Conservation (phyloP, 2,113 vertebrate genomes). For the Melanerpes formicivorus region DNA sequence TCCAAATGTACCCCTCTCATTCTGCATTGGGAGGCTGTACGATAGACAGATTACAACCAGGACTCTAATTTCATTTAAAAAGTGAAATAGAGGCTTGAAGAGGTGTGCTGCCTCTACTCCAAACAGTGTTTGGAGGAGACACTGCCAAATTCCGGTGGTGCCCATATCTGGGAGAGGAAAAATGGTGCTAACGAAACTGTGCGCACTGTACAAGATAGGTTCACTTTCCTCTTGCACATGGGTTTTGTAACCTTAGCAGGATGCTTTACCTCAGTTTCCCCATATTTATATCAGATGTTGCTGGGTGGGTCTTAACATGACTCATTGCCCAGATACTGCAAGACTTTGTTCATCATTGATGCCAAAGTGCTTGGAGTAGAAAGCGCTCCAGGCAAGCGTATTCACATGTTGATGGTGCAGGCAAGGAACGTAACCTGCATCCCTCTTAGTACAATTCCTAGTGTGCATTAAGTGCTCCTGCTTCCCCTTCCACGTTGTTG, state of each 20-base stretch:
- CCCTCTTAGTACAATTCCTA: not conserved
- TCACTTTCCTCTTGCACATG: not conserved
- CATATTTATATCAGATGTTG: not conserved
- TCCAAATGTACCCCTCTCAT: not conserved
- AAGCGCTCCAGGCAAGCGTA: not conserved
- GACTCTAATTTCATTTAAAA: not conserved
- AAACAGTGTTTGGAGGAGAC: not conserved
- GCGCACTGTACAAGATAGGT: not conserved
- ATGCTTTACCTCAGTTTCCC: not conserved
- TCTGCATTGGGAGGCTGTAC: not conserved
- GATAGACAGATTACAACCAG: not conserved
- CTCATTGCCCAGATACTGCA: not conserved
- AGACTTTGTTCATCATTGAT: not conserved
- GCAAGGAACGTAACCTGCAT: not conserved
- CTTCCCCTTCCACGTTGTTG: not conserved
- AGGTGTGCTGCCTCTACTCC: not conserved
- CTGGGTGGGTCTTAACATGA: not conserved
- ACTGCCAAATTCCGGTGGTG: not conserved
- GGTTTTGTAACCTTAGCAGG: not conserved
- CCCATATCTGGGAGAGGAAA: not conserved
- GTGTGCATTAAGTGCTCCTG: not conserved
- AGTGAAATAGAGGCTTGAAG: not conserved
- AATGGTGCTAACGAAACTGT: not conserved
- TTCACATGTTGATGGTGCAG: not conserved
- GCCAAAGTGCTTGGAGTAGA: not conserved